phyloP scores from a whole-genome alignment of 2,113 vertebrate species.

The Zonotrichia leucophrys region DNA sequence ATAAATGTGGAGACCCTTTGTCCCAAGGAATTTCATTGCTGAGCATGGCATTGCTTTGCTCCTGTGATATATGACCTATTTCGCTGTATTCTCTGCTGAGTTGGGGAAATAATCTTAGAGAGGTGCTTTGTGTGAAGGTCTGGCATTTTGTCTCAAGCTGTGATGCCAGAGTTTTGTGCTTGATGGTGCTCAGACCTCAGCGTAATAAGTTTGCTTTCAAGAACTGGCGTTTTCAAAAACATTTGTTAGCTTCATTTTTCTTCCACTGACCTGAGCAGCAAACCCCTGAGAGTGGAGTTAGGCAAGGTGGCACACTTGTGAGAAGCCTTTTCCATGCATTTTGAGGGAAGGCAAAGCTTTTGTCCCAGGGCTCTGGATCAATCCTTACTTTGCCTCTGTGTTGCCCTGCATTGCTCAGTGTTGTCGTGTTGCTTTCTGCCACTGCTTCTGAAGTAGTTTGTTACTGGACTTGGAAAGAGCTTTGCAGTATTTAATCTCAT shows the following conservation, averaged over 20 bases:
- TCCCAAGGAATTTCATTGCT: not conserved
- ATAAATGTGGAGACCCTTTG: not conserved
- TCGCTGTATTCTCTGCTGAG: not conserved
- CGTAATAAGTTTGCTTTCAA: not conserved
- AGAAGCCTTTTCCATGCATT: not conserved
- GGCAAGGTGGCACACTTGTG: not conserved
- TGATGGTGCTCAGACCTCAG: not conserved
- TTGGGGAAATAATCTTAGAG: not conserved
- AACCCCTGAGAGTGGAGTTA: not conserved
- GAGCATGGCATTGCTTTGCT: not conserved
- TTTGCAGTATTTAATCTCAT: conserved; percentile 65
- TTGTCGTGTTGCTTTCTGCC: conserved; percentile 31
- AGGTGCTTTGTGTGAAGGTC: conserved; percentile 5
- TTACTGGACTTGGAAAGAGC: conserved; percentile 63
- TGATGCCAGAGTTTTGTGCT: accelerated
- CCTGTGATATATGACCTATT: not conserved
- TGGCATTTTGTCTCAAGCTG: not conserved
- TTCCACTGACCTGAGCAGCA: not conserved
- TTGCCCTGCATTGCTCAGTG: not conserved
- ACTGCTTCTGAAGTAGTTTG: conserved; percentile 36
- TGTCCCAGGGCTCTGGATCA: not conserved
- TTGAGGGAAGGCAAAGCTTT: not conserved
- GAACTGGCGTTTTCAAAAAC: not conserved
- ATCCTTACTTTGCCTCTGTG: not conserved
- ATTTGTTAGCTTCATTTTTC: conserved; percentile 50